Conservation (phyloP, 1,140 invertebrate species). For the Lasaia peninsularis region DNA sequence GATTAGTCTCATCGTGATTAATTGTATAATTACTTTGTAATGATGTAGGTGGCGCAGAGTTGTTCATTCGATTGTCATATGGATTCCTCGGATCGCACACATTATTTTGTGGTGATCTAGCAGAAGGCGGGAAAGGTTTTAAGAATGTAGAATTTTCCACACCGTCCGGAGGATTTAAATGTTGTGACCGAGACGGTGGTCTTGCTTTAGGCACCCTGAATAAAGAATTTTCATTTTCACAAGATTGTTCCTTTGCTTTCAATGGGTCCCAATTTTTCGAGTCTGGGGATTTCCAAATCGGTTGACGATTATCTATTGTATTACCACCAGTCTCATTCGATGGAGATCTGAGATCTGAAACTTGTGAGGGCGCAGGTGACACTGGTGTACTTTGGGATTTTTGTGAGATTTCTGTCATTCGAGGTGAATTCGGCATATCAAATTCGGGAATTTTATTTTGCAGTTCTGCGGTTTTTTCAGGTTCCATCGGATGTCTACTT, state of each 20-base stretch:
- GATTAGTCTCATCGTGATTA: conserved; percentile 58
- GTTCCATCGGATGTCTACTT: conserved; percentile 42
- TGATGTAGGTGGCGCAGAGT: conserved; percentile 40
- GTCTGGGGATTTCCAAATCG: conserved; percentile 71
- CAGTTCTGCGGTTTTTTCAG: conserved; percentile 52
- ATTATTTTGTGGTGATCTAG: conserved; percentile 51
- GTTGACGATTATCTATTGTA: conserved; percentile 44
- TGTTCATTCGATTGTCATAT: conserved; percentile 57
- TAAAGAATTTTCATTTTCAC: conserved; percentile 75
- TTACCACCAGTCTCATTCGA: conserved; percentile 48
- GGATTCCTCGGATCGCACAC: conserved; percentile 66
- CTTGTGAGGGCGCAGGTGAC: conserved; percentile 54
- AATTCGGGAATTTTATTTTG: conserved; percentile 58
- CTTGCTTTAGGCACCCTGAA: conserved; percentile 83
- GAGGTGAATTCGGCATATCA: conserved; percentile 62
- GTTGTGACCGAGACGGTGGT: conserved; percentile 80
- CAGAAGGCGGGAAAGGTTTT: conserved; percentile 77
- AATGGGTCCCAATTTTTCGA: conserved; percentile 63
- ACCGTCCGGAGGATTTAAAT: conserved; percentile 56
- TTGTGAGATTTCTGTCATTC: conserved; percentile 65
- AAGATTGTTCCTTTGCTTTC: conserved; percentile 49
- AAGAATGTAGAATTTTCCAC: conserved; percentile 74
- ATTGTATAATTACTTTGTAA: conserved; percentile 64
- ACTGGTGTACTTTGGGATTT: conserved; percentile 56
- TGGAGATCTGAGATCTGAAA: conserved; percentile 59